Base-by-base conservation (phyloP, 2,888 invertebrate species). In the Drosophila peninsularis region DNA sequence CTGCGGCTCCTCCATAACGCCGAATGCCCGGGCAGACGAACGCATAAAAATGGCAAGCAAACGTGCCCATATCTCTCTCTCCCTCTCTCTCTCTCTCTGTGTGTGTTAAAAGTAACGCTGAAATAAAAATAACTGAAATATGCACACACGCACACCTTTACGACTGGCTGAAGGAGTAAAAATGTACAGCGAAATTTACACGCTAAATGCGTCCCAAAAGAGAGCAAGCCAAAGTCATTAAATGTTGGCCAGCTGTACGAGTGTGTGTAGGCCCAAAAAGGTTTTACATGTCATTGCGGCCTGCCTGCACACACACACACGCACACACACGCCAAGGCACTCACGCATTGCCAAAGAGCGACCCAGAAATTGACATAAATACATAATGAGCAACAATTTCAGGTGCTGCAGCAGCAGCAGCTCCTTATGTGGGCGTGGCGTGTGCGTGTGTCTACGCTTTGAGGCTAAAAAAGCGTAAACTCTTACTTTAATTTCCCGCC, bases 361-460 rank as follows among this genome's bases (percentile, higher is more conserved):
- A 79, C 75, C 80, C 80, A 82, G 81, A 88, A 88, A 85, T 88
- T 88, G 85, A 78, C 80, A 80, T 83, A 87, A 88, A 88, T 83
- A 71, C 81, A 72, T 83, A 82, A 88, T 88, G 87, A 88, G 87
- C 81, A 75, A 64, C 88, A 85, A 87, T 84, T 84, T 84, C 82
- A 75, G 75, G 60, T 71, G 62, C 62, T 70, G 49, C 7, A 7
- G 49, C 24, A 24, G 24, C 24, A 24, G 5, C 64, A 53, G 10
- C 24, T 63, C 19, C 58, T 47, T 61, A 19, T 44, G 74, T 65
- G 60, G 75, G 78, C 71, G 68, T 72, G 70, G 57, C 75, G 72
- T 69, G 71, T 83, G 86, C 77, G 83, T 79, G 66, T 63, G 52
- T 66, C 9, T 50, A 11, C 45, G 24, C 53, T 30, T 65, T 75